phyloP scores from a whole-genome alignment of 2,113 vertebrate genomes.

The Pongo abelii region DNA sequence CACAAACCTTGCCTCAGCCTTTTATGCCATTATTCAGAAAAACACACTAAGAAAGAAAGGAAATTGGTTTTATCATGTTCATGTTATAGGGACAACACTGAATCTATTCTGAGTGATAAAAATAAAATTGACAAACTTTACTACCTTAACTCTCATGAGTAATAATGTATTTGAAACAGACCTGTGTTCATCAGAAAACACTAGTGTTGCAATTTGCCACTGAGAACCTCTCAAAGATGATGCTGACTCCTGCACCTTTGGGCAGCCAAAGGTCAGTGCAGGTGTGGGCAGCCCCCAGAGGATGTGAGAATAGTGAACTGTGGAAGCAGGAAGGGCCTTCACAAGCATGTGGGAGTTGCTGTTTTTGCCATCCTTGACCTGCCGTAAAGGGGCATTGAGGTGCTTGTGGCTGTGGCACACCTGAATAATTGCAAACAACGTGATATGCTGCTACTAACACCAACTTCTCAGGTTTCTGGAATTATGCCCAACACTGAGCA shows the following conservation, averaged over 20 bases:
- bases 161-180: not conserved
- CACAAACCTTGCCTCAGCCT: not conserved
- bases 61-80: not conserved
- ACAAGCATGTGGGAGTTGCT: not conserved
- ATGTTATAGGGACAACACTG: not conserved
- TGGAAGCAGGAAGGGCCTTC: not conserved
- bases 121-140: not conserved
- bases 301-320: rapidly evolving
- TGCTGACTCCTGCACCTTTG: not conserved
- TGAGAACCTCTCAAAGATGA: not conserved
- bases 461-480: not conserved
- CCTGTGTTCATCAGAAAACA: not conserved
- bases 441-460: not conserved
- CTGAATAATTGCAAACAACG: not conserved
- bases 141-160: not conserved
- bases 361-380: not conserved
- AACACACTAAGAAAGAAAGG: not conserved
- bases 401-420: rapidly evolving
- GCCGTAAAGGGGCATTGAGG: no score
- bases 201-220: not conserved
- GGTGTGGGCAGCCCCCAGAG: rapidly evolving
- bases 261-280: not conserved
- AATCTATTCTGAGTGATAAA: not conserved
- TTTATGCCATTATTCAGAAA: not conserved
- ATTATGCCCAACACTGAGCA: not conserved